Conservation (phyloP, 1,140 invertebrate species). For the Tenebrio molitor region DNA sequence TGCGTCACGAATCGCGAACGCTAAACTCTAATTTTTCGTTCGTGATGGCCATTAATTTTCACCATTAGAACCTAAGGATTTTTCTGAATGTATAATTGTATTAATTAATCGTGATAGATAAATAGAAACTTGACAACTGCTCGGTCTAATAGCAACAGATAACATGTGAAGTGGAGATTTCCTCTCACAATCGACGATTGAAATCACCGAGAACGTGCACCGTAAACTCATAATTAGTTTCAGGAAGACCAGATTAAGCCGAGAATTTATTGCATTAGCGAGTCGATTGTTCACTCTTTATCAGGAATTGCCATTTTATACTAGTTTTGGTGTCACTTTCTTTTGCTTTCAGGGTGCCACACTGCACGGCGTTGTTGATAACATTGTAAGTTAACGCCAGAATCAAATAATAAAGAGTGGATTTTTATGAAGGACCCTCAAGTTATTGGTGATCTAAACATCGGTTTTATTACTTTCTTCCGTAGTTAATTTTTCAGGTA, state of each 20-base stretch:
- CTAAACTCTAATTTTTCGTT: too few species aligned
- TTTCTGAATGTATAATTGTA: not conserved
- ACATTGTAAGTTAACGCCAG: too few species aligned
- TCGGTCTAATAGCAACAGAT: constrained; percentile 21
- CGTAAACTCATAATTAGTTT: constrained; percentile 43
- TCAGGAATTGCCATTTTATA: constrained; percentile 10
- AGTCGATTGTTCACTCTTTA: constrained; percentile 42
- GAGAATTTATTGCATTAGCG: constrained; percentile 39
- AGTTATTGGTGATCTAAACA: too few species aligned
- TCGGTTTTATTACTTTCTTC: too few species aligned
- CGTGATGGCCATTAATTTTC: constrained; percentile 11
- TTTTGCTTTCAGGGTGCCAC: not conserved
- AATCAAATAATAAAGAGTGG: too few species aligned
- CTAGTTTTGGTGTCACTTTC: constrained; percentile 10
- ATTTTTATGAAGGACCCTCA: too few species aligned
- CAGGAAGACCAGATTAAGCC: constrained; percentile 43
- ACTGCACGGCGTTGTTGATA: not conserved
- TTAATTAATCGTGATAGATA: not conserved
- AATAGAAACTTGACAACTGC: constrained; percentile 34
- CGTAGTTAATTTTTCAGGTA: too few species aligned
- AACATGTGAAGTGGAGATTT: constrained; percentile 39
- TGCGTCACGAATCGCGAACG: too few species aligned
- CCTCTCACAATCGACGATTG: constrained; percentile 44
- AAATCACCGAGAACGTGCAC: constrained; percentile 46
- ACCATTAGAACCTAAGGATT: too few species aligned